Evolutionary conservation across 2,888 invertebrate species (phyloP).

Genomic region (Trissolcus japonicus): DNA sequence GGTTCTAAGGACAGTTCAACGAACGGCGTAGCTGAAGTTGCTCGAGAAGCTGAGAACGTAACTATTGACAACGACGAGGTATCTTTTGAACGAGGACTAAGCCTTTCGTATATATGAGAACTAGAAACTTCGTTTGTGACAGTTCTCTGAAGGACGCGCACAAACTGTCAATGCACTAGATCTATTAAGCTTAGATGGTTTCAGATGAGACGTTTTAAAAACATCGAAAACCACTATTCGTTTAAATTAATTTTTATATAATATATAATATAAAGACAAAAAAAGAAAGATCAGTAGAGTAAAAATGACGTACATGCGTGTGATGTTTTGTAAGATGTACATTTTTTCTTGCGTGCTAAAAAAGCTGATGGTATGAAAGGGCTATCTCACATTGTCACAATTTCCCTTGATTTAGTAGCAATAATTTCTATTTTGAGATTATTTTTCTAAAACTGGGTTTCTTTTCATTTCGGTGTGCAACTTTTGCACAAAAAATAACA

Average conservation of each 20-base stretch:
- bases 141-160: conserved; percentile 27
- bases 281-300: neutral
- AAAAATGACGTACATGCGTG: conserved; percentile 1
- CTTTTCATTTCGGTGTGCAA: no score
- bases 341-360: conserved; percentile 3
- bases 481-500: no score
- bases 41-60: conserved; percentile 68
- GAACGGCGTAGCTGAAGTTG: conserved; percentile 75
- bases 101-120: conserved; percentile 71
- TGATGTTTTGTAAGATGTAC: conserved; percentile 23
- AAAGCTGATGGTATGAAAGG: no score
- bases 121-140: conserved; percentile 60
- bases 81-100: conserved; percentile 72
- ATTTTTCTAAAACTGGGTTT: no score
- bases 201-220: conserved; percentile 9
- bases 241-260: conserved; percentile 17
- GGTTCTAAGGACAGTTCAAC: conserved; percentile 59
- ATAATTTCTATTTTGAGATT: no score
- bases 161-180: conserved; percentile 26
- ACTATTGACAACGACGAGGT: conserved; percentile 71
- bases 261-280: neutral
- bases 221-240: conserved; percentile 18
- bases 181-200: conserved; percentile 16
- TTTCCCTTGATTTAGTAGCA: no score
- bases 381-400: no score